Conservation (phyloP, 23 tunicate genomes). For the Ciona savignyi region DNA sequence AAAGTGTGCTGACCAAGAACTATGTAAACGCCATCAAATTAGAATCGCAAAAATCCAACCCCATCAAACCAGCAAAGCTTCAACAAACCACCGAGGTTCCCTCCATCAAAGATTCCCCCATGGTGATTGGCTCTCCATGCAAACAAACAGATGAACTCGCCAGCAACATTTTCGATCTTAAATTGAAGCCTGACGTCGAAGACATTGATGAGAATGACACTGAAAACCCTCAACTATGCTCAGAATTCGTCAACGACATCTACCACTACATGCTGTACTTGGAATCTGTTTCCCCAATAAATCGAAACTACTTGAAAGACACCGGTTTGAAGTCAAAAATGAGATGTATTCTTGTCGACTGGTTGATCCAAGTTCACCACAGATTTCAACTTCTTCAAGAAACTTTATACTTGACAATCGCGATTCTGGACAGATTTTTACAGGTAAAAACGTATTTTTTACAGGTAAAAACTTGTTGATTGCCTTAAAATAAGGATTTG, state of each 20-base stretch:
- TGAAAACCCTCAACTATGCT: conserved; percentile 77
- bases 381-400: conserved; percentile 88
- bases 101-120: too few species aligned
- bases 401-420: conserved; percentile 87
- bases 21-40: too few species aligned
- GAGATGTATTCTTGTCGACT: conserved; percentile 93
- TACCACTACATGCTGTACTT: conserved; percentile 86
- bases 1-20: too few species aligned
- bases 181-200: conserved; percentile 40
- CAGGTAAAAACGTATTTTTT: conserved; percentile 21
- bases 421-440: conserved; percentile 81
- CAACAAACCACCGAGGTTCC: too few species aligned
- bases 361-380: conserved; percentile 97
- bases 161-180: conserved; percentile 40
- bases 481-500: too few species aligned
- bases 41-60: too few species aligned
- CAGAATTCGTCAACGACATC: conserved; percentile 86
- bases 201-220: conserved; percentile 64
- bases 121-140: too few species aligned
- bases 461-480: too few species aligned
- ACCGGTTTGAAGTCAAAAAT: conserved; percentile 44
- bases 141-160: neutral
- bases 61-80: too few species aligned
- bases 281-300: conserved; percentile 51
- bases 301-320: conserved; percentile 39